Conservation (phyloP, 1,140 invertebrate species). For the Mizuhopecten yessoensis region DNA sequence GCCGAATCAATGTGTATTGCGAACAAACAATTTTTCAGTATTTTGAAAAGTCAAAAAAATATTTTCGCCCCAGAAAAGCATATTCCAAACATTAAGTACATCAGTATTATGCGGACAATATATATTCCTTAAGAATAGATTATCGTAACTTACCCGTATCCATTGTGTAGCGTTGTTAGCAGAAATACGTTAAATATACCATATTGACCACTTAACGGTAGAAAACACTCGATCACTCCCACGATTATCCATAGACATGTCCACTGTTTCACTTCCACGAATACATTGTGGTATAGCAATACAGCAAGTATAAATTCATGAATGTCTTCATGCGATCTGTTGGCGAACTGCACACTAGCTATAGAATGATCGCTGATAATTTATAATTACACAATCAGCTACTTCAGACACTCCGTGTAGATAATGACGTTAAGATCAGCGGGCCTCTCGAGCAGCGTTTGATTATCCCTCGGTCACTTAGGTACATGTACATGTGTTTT, state of each 20-base stretch:
- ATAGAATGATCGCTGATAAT: neutral
- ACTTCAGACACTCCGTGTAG: neutral
- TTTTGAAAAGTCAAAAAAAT: too few relatives aligned
- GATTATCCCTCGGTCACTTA: neutral
- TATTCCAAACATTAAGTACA: too few relatives aligned
- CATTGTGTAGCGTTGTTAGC: neutral
- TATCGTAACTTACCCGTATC: neutral
- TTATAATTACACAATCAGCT: neutral
- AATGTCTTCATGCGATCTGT: neutral
- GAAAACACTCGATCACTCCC: neutral
- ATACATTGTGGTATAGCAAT: neutral
- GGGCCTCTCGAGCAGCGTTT: neutral
- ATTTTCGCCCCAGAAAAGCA: too few relatives aligned
- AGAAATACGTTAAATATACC: neutral
- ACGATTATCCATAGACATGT: neutral
- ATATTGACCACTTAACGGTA: too few relatives aligned
- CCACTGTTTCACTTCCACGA: neutral
- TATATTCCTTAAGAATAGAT: too few relatives aligned
- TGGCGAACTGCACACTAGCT: neutral
- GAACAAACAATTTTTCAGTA: too few relatives aligned
- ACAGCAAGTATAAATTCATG: too few relatives aligned
- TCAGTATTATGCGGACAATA: too few relatives aligned
- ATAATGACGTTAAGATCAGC: neutral
- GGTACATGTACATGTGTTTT: neutral
- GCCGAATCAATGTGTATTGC: too few relatives aligned